Evolutionary conservation across 2,888 invertebrate species (phyloP).

Genomic region (Mythimna loreyi): DNA sequence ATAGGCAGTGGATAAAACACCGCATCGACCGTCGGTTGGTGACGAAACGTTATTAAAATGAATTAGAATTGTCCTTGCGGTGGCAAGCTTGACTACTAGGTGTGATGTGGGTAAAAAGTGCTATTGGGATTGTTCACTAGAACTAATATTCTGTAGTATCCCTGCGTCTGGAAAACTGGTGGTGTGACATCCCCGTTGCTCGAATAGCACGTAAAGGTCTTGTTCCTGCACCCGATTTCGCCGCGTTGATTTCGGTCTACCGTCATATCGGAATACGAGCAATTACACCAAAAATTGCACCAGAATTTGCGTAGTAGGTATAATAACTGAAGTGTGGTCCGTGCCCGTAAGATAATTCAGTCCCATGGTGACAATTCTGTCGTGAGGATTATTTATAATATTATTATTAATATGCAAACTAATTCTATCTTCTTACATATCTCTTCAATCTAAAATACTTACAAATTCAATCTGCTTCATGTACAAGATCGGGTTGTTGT

Average conservation of each 20-base stretch:
- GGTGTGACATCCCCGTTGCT: no score
- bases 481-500: slow-evolving; percentile 97
- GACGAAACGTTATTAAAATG: background rate
- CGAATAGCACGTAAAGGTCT: no score
- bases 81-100: no score
- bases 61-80: no score
- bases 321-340: background rate
- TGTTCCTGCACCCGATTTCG: no score
- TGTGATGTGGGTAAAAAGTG: no score
- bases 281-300: background rate
- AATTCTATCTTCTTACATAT: no score
- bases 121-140: no score
- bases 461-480: slow-evolving; percentile 97
- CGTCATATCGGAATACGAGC: background rate
- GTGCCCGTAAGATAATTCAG: background rate
- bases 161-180: no score
- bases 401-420: no score
- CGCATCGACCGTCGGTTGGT: background rate
- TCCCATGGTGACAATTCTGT: background rate
- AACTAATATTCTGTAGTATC: no score
- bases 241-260: no score
- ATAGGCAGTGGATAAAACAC: background rate
- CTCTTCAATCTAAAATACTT: slow-evolving; percentile 84
- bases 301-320: background rate
- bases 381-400: background rate